Evolutionary conservation across 2,113 vertebrate genomes (phyloP).

Genomic region (Hirundichthys speculiger): DNA sequence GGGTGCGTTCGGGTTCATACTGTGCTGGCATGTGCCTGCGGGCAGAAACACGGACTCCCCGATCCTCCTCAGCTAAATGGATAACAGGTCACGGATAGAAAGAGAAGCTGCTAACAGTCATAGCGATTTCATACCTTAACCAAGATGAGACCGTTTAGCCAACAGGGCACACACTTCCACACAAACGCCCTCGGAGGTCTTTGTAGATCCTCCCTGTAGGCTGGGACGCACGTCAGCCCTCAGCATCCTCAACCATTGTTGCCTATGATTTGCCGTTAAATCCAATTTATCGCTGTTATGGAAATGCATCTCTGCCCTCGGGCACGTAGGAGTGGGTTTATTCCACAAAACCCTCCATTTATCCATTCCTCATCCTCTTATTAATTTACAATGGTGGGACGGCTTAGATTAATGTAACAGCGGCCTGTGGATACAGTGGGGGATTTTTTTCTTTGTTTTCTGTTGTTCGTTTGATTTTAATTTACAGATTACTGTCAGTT

Average conservation of each 20-base stretch:
- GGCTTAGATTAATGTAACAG: conserved; percentile 62
- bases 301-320: conserved; percentile 77
- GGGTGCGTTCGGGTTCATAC: conserved; percentile 9
- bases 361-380: conserved; percentile 65
- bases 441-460: too few relatives aligned
- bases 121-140: conserved; percentile 80
- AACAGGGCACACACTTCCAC: conserved; percentile 11
- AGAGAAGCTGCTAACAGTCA: conserved; percentile 75
- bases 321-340: conserved; percentile 66
- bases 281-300: conserved; percentile 85
- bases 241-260: conserved; percentile 77
- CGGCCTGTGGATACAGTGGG: conserved; percentile 46
- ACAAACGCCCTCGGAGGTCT: conserved; percentile 20
- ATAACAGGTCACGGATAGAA: conserved; percentile 79
- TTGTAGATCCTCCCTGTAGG: conserved; percentile 60
- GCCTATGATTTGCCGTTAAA: conserved; percentile 82
- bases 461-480: too few relatives aligned
- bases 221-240: conserved; percentile 60
- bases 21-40: conserved; percentile 66
- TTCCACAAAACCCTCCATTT: conserved; percentile 54
- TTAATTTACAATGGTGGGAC: conserved; percentile 57
- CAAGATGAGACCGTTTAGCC: conserved; percentile 65
- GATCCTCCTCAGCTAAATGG: conserved; percentile 69
- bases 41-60: conserved; percentile 49
- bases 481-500: too few relatives aligned